Conservation (phyloP, 2,797 vertebrate genomes). For the Myiotriccus ornatus region DNA sequence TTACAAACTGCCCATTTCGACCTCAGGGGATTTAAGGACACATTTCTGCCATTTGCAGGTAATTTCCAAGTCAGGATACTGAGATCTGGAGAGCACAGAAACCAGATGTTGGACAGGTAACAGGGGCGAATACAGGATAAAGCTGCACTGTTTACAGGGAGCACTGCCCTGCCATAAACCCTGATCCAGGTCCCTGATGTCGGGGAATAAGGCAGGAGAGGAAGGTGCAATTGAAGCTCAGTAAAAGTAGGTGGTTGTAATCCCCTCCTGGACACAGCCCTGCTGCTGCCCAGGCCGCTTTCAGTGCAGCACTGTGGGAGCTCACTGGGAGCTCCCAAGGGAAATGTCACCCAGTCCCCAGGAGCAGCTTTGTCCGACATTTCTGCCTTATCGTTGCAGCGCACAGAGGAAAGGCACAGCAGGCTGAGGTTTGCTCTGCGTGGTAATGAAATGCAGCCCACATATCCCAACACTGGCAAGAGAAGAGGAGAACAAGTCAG, state of each 20-base stretch:
- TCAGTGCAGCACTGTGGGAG: not conserved
- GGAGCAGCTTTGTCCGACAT: not conserved
- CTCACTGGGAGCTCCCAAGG: not conserved
- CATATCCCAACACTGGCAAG: slow-evolving; percentile 58
- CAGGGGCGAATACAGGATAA: not conserved
- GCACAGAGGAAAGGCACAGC: not conserved
- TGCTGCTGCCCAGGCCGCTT: not conserved
- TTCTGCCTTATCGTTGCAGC: not conserved
- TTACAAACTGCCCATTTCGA: not conserved
- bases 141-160: not conserved
- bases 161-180: not conserved
- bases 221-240: not conserved
- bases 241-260: not conserved
- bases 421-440: not conserved
- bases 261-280: not conserved
- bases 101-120: not conserved
- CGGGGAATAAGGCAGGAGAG: not conserved
- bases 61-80: not conserved
- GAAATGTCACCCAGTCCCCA: not conserved
- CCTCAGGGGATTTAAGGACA: not conserved
- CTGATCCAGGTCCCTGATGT: not conserved
- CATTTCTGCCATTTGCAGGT: not conserved
- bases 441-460: slow-evolving; percentile 69
- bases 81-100: not conserved
- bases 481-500: slow-evolving; percentile 59